Percentiles rank a stretch among this genome's conserved stretches.
Evolutionary conservation across 2,113 vertebrate genomes (phyloP).

Genomic region (Cinclus cinclus): DNA sequence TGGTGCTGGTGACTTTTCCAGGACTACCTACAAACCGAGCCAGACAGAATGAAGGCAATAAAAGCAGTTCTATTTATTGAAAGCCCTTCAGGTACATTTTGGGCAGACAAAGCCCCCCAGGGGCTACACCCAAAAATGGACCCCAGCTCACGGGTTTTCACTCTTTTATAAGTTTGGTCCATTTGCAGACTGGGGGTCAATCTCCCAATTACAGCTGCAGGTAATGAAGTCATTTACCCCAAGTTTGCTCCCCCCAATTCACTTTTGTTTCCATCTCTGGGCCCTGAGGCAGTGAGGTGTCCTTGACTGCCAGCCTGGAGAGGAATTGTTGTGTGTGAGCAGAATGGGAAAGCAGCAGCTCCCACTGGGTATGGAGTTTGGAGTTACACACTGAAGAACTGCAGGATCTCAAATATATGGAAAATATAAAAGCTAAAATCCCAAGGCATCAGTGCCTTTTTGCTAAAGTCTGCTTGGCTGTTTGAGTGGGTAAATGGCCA

Average conservation of each 20-base stretch:
- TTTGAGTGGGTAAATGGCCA: neutral
- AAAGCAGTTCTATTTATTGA: neutral
- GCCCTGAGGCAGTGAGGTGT: neutral
- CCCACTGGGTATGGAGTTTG: neutral
- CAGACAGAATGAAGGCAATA: neutral
- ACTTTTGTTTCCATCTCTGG: neutral
- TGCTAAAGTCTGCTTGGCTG: neutral
- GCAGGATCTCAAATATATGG: accelerated
- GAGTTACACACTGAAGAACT: neutral
- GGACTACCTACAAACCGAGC: neutral
- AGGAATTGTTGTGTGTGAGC: neutral
- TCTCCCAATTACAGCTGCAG: accelerated
- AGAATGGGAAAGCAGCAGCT: neutral
- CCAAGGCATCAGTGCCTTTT: neutral
- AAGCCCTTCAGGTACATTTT: neutral
- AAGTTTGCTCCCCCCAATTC: neutral
- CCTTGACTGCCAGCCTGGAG: neutral
- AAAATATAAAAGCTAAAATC: accelerated
- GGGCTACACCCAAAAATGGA: neutral
- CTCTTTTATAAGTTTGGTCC: neutral
- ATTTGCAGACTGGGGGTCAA: neutral
- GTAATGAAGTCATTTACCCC: neutral
- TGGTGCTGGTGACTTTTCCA: neutral
- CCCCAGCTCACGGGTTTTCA: accelerated
- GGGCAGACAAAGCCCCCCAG: neutral